Evolutionary conservation across 2,797 vertebrate genomes (phyloP).

Genomic region (Chromobotia macracanthus): DNA sequence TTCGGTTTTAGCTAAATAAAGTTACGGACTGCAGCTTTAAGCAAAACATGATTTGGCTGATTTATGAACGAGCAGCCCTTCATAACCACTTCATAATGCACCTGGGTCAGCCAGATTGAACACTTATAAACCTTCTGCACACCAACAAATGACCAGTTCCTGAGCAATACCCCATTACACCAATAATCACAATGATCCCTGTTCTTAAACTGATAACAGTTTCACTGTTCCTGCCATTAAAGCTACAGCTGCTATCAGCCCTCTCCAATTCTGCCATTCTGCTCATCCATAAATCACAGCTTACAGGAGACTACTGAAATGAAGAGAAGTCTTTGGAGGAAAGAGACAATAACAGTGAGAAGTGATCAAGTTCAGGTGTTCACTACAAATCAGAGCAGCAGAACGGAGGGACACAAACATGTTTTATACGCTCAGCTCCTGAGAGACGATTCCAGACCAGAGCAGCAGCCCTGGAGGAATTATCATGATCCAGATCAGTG

Average conservation of each 20-base stretch:
- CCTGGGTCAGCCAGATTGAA: no score
- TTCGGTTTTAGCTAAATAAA: no score
- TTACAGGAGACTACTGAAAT: slow-evolving; percentile 15
- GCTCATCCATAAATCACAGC: slow-evolving; percentile 42
- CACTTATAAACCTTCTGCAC: no score
- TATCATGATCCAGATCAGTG: slow-evolving; percentile 60
- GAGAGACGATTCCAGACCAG: background rate
- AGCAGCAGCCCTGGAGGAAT: slow-evolving; percentile 43
- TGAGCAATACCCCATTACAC: no score
- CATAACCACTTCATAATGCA: background rate
- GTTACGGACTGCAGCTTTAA: no score
- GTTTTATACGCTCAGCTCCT: background rate
- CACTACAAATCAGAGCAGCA: slow-evolving; percentile 31
- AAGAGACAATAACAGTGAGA: slow-evolving; percentile 33
- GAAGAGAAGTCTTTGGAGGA: slow-evolving; percentile 40
- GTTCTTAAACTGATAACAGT: background rate
- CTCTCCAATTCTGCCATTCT: slow-evolving; percentile 25
- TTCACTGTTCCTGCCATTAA: slow-evolving; percentile 10
- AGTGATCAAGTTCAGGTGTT: slow-evolving; percentile 39
- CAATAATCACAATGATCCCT: slow-evolving; percentile 19
- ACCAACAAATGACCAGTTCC: no score
- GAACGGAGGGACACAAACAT: slow-evolving; percentile 18
- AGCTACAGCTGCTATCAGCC: slow-evolving; percentile 12
- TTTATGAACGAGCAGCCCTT: no score
- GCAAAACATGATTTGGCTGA: no score